Base-by-base conservation (phyloP, 2,888 invertebrate genomes). In the Agonopterix subpropinquella region DNA sequence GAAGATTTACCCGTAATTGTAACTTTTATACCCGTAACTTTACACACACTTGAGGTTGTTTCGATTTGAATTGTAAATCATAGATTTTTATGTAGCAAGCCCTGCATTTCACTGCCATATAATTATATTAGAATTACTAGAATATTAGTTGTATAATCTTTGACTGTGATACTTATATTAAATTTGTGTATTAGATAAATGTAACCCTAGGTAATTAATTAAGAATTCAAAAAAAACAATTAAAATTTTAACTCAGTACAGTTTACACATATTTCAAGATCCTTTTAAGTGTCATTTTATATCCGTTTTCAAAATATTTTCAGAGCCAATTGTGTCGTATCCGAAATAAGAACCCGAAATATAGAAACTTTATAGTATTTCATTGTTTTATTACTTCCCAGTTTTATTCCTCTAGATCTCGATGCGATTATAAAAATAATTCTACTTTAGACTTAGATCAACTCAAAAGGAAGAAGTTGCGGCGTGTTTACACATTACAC, bases 121-220 rank as follows among this genome's bases (percentile, higher is more conserved):
- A 77, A 65, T n/a, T n/a, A n/a, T 64, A 69, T 73, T 84, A 82
- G 80, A 67, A 54, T 67, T 73, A 70, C 62, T 80, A 79, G 70
- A 67, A 65, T 60, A 66, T 84, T 86, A 87, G 86, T 80, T 82
- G 67, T 82, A 71, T 84, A 82, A 86, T 80, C 77, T 82, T 84
- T 81, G 86, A 86, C 87, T 88, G 87, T 88, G 87, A 88, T 88
- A 88, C 85, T 87, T 86, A 86, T 86, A 77, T 83, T 84, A 84
- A 70, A 85, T 80, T 82, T 77, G 79, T 84, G 84, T 84, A 83
- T 80, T 85, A 85, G 83, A 70, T 76, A 67, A 79, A 77, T 77
- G 69, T 84, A 81, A 76, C 60, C 73, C 53, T 73, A 80, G 74
- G 50, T 65, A 66, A 62, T 56, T 57, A 57, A 59, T 55, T 58